Conservation (phyloP, 1,140 invertebrate species). For the Rhizoglyphus robini region DNA sequence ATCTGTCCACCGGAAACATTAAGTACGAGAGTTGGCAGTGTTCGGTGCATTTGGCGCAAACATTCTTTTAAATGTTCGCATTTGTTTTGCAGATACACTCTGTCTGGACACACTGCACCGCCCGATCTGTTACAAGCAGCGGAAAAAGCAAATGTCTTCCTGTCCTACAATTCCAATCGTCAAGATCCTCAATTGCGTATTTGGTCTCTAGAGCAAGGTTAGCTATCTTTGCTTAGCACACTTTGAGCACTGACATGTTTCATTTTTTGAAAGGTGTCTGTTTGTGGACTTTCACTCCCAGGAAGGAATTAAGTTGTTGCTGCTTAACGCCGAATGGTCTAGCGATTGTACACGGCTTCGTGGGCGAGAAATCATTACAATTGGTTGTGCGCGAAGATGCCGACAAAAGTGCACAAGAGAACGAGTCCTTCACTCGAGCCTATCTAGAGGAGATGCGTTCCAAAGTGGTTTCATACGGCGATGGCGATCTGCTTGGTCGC, state of each 20-base stretch:
- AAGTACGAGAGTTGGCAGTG: no score
- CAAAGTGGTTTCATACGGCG: constrained; percentile 8
- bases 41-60: no score
- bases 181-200: constrained; percentile 55
- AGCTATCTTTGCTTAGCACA: not conserved
- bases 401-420: not conserved
- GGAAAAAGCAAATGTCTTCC: constrained; percentile 48
- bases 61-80: constrained; percentile 12
- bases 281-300: constrained; percentile 60
- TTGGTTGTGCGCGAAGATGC: not conserved
- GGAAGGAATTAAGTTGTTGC: constrained; percentile 54
- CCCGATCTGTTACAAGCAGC: constrained; percentile 54
- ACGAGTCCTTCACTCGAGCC: not conserved
- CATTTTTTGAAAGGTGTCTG: constrained; percentile 46
- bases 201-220: constrained; percentile 62
- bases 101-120: constrained; percentile 58
- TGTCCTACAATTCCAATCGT: constrained; percentile 54
- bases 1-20: constrained; percentile 57
- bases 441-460: constrained; percentile 4
- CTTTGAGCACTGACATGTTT: constrained; percentile 8
- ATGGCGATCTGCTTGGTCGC: not conserved
- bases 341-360: constrained; percentile 41
- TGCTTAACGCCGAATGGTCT: constrained; percentile 55
- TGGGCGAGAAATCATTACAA: not conserved
- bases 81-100: constrained; percentile 39